phyloP scores from a whole-genome alignment of 2,113 vertebrate genomes.

The Tragelaphus scriptus region DNA sequence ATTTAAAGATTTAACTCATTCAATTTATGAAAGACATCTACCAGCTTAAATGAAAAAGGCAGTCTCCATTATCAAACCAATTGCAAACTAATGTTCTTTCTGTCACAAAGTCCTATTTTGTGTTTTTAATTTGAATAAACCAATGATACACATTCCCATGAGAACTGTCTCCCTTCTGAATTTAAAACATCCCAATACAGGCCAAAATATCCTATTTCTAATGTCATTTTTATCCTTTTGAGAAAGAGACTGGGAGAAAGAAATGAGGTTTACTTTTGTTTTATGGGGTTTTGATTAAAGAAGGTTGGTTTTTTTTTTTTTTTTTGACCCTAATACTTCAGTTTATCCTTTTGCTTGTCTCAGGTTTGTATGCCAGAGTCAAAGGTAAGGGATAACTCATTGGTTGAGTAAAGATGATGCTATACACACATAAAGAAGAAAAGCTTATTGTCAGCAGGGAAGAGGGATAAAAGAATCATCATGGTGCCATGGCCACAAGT shows the following conservation, averaged over 20 bases:
- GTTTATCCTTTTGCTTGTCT: neutral
- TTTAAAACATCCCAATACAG: neutral
- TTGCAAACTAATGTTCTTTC: neutral
- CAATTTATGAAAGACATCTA: neutral
- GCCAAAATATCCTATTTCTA: neutral
- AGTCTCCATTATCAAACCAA: neutral
- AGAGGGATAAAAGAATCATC: neutral
- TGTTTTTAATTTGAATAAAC: neutral
- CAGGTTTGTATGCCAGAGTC: neutral
- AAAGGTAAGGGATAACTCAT: neutral
- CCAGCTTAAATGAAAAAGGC: neutral
- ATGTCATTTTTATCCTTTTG: neutral
- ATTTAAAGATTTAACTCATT: neutral
- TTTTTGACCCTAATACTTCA: neutral
- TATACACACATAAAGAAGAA: neutral
- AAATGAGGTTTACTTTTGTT: neutral
- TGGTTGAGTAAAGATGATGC: neutral
- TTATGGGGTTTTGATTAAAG: neutral
- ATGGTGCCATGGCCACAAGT: fast-evolving
- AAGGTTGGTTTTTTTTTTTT: neutral
- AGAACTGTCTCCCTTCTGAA: neutral
- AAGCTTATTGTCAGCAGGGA: neutral
- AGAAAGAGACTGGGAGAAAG: neutral
- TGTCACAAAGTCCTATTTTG: neutral
- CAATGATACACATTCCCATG: neutral